These are phyloP conservation scores for Chaetoderma sp. DNA, from an alignment of 2,888 invertebrate genomes.

Conservation along the genomic window DNA sequence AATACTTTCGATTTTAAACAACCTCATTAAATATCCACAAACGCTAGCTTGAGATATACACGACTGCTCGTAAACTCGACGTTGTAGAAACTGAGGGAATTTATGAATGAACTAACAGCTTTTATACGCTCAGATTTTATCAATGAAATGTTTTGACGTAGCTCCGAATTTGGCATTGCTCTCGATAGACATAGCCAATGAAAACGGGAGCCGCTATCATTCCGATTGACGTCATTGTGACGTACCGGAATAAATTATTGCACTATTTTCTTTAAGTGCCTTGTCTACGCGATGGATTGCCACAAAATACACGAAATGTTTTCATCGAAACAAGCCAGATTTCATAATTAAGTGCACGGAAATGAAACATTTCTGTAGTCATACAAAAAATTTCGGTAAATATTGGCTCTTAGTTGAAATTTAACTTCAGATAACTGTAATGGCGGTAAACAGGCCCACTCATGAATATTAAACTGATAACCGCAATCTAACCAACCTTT, in stretches of 20 bases:
- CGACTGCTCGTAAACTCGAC: too few relatives aligned
- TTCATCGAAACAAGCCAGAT: background rate
- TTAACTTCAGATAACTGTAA: too few relatives aligned
- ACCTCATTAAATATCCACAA: background rate
- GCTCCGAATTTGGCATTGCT: slow-evolving; percentile 55
- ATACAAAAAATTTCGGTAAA: background rate
- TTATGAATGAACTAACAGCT: slow-evolving; percentile 53
- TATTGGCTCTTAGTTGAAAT: background rate
- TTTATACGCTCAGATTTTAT: slow-evolving; percentile 52
- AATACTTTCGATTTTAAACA: background rate
- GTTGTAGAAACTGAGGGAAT: slow-evolving; percentile 34
- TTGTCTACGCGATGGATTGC: background rate
- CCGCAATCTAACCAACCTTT: slow-evolving; percentile 33
- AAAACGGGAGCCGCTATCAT: slow-evolving; percentile 15
- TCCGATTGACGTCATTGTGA: slow-evolving; percentile 40
- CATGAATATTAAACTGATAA: too few relatives aligned
- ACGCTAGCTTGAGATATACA: too few relatives aligned
- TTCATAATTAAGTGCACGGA: too few relatives aligned
- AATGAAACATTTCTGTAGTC: too few relatives aligned
- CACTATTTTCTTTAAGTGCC: background rate
- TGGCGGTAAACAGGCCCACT: too few relatives aligned
- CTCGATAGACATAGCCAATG: slow-evolving; percentile 49
- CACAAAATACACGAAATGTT: background rate
- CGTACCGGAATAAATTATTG: slow-evolving; percentile 18
- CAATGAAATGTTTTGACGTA: slow-evolving; percentile 52